Evolutionary conservation across 1,140 invertebrate genomes (phyloP).

Genomic region (Mamestra configurata): DNA sequence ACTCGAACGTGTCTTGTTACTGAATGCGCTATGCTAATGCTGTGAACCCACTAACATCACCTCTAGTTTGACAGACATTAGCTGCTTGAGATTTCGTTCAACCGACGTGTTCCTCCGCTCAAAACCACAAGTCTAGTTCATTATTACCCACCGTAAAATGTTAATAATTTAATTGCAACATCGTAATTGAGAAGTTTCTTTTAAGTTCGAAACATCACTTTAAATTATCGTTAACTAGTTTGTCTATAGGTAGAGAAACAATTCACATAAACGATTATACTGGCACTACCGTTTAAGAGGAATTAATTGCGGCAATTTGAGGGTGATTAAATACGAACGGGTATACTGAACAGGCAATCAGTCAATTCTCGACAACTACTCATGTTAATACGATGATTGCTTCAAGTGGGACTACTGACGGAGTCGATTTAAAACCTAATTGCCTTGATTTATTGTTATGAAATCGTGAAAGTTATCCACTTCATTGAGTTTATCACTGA

Average conservation of each 20-base stretch:
- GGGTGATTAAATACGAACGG: conserved; percentile 63
- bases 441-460: conserved; percentile 51
- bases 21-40: conserved; percentile 83
- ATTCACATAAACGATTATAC: conserved; percentile 44
- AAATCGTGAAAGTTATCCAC: neutral
- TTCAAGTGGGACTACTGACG: conserved; percentile 57
- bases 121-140: neutral
- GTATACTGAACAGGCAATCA: conserved; percentile 63
- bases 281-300: conserved; percentile 50
- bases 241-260: conserved; percentile 28
- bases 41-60: conserved; percentile 29
- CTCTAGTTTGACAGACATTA: conserved; percentile 2
- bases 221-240: conserved; percentile 27
- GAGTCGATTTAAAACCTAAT: conserved; percentile 58
- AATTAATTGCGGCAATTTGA: conserved; percentile 64
- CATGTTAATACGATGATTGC: conserved; percentile 67
- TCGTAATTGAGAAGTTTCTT: conserved; percentile 23
- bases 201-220: conserved; percentile 36
- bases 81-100: neutral
- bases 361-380: conserved; percentile 64
- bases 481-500: neutral
- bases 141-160: neutral
- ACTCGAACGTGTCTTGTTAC: conserved; percentile 86
- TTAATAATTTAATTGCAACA: conserved; percentile 24
- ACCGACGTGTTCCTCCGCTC: neutral